These are phyloP conservation scores for Metallyticus violacea DNA, from an alignment of 2,888 invertebrate genomes.

Conservation along the genomic window DNA sequence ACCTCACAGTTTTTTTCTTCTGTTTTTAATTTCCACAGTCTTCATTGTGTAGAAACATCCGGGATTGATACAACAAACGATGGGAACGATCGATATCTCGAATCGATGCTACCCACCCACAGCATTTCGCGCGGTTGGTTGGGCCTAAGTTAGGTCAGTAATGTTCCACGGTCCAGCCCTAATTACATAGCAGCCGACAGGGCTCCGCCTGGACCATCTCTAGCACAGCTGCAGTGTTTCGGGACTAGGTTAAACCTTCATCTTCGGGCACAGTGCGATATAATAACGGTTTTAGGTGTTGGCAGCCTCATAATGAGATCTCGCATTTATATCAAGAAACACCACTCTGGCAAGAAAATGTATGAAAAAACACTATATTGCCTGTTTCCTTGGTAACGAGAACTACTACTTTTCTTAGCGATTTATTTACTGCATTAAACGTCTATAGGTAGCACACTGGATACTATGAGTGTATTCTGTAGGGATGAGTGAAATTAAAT, in stretches of 20 bases:
- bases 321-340: too few species aligned
- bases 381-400: too few species aligned
- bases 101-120: not conserved
- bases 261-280: too few species aligned
- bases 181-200: not conserved
- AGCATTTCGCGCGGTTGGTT: not conserved
- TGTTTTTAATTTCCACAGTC: not conserved
- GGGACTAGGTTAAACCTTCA: not conserved
- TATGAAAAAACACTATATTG: too few species aligned
- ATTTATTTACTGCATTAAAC: too few species aligned
- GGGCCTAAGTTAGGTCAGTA: not conserved
- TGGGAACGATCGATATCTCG: not conserved
- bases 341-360: too few species aligned
- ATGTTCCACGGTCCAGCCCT: not conserved
- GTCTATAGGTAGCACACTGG: too few species aligned
- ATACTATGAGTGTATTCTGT: too few species aligned
- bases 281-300: not conserved
- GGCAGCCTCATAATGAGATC: too few species aligned
- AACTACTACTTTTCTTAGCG: too few species aligned
- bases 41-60: not conserved
- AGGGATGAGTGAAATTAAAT: too few species aligned
- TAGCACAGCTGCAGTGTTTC: not conserved
- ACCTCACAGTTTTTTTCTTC: not conserved
- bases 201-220: not conserved
- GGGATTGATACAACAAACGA: not conserved